phyloP scores from a whole-genome alignment of 2,113 vertebrate genomes.

The Trematomus loennbergii region DNA sequence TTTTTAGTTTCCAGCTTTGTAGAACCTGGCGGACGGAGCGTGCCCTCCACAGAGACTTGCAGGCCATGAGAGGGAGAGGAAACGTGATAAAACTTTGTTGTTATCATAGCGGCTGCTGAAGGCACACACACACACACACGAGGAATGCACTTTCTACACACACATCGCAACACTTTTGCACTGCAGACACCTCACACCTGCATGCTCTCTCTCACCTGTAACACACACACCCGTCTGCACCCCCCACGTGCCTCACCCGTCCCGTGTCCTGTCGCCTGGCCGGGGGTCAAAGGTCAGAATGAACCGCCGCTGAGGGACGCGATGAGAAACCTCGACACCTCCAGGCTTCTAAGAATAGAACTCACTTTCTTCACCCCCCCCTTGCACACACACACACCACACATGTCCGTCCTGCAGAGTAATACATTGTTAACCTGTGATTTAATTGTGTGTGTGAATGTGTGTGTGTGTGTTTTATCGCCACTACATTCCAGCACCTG shows the following conservation, averaged over 20 bases:
- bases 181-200: conserved; percentile 48
- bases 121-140: conserved; percentile 3
- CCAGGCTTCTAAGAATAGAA: conserved; percentile 23
- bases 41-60: conserved; percentile 47
- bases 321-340: conserved; percentile 74
- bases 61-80: conserved; percentile 17
- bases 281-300: too few relatives aligned
- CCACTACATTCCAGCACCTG: conserved; percentile 70
- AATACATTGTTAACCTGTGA: conserved; percentile 75
- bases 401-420: conserved; percentile 56
- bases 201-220: conserved; percentile 60
- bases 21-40: conserved; percentile 36
- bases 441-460: conserved; percentile 36
- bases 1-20: conserved; percentile 30
- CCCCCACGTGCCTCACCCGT: conserved; percentile 53
- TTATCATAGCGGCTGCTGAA: conserved; percentile 54
- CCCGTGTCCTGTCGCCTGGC: too few relatives aligned
- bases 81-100: conserved; percentile 30
- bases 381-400: conserved; percentile 3
- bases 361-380: not conserved
- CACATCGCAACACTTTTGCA: conserved; percentile 55
- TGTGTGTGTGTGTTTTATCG: conserved; percentile 1
- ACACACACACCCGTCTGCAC: conserved; percentile 47
- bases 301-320: conserved; percentile 61
- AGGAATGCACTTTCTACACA: conserved; percentile 59